These are phyloP conservation scores for Sinocyclocheilus rhinocerous DNA, from an alignment of 2,113 vertebrate species.

Conservation along the genomic window DNA sequence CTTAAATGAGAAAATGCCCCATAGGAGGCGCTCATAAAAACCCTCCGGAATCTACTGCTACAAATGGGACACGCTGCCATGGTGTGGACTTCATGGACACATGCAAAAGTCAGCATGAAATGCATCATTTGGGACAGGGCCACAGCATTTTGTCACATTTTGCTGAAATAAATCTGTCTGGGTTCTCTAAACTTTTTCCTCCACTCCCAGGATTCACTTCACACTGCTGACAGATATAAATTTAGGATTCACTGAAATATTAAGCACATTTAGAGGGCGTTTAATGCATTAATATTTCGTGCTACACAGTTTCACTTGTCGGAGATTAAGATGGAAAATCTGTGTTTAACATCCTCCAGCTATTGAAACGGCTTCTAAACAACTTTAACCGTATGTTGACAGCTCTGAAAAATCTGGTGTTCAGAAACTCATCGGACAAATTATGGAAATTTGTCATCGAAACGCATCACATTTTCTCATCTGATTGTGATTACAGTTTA, in stretches of 20 bases:
- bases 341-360: background rate
- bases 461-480: background rate
- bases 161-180: background rate
- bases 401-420: background rate
- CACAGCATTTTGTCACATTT: background rate
- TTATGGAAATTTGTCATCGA: background rate
- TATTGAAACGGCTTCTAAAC: background rate
- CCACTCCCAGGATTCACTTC: background rate
- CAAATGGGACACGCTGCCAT: background rate
- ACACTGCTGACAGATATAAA: conserved; percentile 2
- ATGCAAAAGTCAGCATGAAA: background rate
- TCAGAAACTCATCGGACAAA: background rate
- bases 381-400: background rate
- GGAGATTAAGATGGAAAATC: background rate
- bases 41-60: background rate
- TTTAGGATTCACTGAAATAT: conserved; percentile 6
- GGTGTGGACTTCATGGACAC: background rate
- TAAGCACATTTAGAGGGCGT: background rate
- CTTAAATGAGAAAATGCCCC: background rate
- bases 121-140: background rate
- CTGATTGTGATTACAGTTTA: background rate
- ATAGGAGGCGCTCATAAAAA: background rate
- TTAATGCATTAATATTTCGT: conserved; percentile 14
- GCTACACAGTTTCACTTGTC: background rate
- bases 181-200: background rate